phyloP scores from a whole-genome alignment of 2,797 vertebrate species.

The Phataginus tetradactyla region DNA sequence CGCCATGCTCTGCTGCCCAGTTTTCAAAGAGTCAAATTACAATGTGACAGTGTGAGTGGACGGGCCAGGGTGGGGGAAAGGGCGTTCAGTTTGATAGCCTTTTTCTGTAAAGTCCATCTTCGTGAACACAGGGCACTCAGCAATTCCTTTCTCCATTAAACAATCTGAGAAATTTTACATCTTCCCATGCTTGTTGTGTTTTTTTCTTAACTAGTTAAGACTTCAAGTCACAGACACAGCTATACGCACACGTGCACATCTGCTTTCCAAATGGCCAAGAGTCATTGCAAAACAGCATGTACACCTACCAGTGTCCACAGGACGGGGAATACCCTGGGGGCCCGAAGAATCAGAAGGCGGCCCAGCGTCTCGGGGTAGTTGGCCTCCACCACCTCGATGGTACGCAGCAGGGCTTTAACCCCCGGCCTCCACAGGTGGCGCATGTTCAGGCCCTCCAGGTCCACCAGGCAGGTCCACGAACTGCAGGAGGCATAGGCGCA shows the following conservation, averaged over 20 bases:
- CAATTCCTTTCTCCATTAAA: background rate
- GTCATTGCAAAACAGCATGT: accelerated
- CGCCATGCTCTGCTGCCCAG: background rate
- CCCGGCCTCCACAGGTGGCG: constrained; percentile 93
- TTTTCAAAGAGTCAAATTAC: background rate
- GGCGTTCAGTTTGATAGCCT: accelerated
- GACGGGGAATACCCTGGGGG: constrained; percentile 93
- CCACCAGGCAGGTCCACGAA: constrained; percentile 93
- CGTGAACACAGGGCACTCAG: background rate
- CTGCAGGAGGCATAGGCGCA: constrained; percentile 72
- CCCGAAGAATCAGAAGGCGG: constrained; percentile 92
- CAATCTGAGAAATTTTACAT: accelerated
- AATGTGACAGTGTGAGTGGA: accelerated
- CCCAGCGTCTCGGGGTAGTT: constrained; percentile 94
- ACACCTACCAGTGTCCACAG: constrained; percentile 93
- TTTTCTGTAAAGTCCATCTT: background rate
- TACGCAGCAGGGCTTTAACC: constrained; percentile 92
- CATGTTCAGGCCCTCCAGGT: constrained; percentile 94
- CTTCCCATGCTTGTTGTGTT: background rate
- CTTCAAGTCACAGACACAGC: accelerated
- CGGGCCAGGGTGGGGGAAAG: accelerated
- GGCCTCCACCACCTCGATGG: constrained; percentile 94
- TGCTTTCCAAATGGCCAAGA: accelerated
- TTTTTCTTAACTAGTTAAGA: background rate
- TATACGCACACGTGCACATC: accelerated